These are phyloP conservation scores for Pomacea canaliculata DNA, from an alignment of 2,888 invertebrate genomes.

Conservation along the genomic window DNA sequence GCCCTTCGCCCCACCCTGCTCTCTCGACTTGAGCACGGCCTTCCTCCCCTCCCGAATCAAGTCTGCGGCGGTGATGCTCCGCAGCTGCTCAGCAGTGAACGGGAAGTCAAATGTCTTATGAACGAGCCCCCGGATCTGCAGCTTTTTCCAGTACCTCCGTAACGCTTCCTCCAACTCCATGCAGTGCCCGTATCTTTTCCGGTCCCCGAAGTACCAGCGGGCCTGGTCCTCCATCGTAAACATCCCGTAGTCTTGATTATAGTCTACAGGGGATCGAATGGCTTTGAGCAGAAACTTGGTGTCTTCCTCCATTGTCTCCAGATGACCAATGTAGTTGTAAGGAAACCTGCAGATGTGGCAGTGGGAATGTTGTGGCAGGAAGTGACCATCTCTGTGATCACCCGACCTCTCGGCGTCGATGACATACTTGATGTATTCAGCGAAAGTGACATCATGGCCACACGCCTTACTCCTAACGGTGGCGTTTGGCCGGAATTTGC, in stretches of 20 bases:
- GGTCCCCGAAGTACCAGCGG: slow-evolving; percentile 32
- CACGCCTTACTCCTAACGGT: slow-evolving; percentile 30
- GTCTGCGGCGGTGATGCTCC: slow-evolving; percentile 16
- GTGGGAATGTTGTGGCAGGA: slow-evolving; percentile 25
- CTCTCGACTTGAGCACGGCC: slow-evolving; percentile 19
- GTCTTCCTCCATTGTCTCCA: slow-evolving; percentile 45
- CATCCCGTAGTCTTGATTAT: slow-evolving; percentile 25
- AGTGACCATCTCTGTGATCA: slow-evolving; percentile 21
- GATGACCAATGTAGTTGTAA: slow-evolving; percentile 29
- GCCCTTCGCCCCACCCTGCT: slow-evolving; percentile 28
- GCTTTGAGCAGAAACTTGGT: slow-evolving; percentile 16
- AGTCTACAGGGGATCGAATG: slow-evolving; percentile 16
- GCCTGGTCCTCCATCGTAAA: slow-evolving; percentile 41
- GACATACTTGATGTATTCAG: slow-evolving; percentile 29
- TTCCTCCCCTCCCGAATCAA: slow-evolving; percentile 29
- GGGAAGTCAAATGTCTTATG: slow-evolving; percentile 40
- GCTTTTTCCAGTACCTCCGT: slow-evolving; percentile 46
- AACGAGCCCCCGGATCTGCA: slow-evolving; percentile 50
- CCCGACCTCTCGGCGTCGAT: slow-evolving; percentile 21
- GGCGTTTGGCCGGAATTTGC: slow-evolving; percentile 29
- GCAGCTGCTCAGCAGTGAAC: slow-evolving; percentile 28
- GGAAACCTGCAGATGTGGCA: slow-evolving; percentile 22
- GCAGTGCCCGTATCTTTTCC: slow-evolving; percentile 29
- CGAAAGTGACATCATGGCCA: slow-evolving; percentile 52
- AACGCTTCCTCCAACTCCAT: slow-evolving; percentile 39